Percentiles rank a stretch among this genome's conserved stretches.
These are phyloP conservation scores for Parapristionchus giblindavisi DNA, from an alignment of 2,888 invertebrate species.

Conservation along the genomic window DNA sequence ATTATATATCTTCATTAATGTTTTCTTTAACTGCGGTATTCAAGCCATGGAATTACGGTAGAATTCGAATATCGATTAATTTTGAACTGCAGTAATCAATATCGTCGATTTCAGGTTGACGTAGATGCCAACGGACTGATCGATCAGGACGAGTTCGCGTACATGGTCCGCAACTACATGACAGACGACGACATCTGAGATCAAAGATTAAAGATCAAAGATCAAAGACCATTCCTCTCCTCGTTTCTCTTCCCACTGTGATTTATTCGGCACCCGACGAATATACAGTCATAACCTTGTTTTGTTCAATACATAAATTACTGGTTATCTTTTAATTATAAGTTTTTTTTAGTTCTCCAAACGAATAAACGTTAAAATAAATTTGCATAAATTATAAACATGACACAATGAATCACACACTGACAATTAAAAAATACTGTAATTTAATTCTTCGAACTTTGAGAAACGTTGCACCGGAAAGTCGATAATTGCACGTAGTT, in stretches of 20 bases:
- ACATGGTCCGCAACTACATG: constrained; percentile 67
- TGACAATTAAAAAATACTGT: no score
- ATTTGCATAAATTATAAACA: no score
- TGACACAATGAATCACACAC: no score
- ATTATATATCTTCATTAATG: no score
- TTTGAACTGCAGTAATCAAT: not conserved
- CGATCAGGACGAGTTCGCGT: constrained; percentile 68
- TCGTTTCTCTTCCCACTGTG: not conserved
- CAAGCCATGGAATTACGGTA: no score
- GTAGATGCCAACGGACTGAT: constrained; percentile 68
- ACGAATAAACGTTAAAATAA: no score
- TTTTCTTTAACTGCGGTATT: no score
- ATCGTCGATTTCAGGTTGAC: constrained; percentile 49
- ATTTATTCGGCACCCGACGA: not conserved
- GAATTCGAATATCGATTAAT: not conserved
- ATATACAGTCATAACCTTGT: not conserved
- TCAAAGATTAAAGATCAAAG: not conserved
- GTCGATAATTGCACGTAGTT: no score
- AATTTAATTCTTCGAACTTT: no score
- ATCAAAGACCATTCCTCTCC: not conserved
- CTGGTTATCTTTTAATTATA: no score
- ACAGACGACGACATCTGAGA: constrained; percentile 64
- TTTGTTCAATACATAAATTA: not conserved
- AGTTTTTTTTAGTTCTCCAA: no score
- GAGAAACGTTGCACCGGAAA: no score